phyloP scores from a whole-genome alignment of 2,888 invertebrate genomes.

The Hanleya hanleyi region DNA sequence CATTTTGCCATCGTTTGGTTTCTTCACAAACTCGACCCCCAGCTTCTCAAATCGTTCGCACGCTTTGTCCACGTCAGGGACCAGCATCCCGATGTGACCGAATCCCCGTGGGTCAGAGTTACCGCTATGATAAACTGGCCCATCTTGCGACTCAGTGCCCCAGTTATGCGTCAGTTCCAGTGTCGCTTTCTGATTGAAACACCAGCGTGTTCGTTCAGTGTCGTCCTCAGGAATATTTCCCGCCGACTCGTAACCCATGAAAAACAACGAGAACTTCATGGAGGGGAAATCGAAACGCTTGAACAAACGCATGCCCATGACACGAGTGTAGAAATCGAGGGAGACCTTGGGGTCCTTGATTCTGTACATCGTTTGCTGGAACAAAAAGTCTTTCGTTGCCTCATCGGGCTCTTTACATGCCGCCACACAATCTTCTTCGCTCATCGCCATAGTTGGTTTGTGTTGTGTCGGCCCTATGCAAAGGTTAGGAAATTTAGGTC shows the following conservation, averaged over 20 bases:
- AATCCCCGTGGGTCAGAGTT: slow-evolving; percentile 92
- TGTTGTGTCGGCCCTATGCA: no score
- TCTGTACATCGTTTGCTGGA: slow-evolving; percentile 98
- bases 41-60: slow-evolving; percentile 90
- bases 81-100: slow-evolving; percentile 94
- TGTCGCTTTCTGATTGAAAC: slow-evolving; percentile 87
- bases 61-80: slow-evolving; percentile 90
- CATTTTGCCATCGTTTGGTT: slow-evolving; percentile 91
- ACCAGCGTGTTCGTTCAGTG: slow-evolving; percentile 83
- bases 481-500: neutral
- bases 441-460: slow-evolving; percentile 14
- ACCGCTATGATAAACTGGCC: slow-evolving; percentile 89
- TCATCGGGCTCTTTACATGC: slow-evolving; percentile 8
- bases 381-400: slow-evolving; percentile 84
- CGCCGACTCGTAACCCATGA: slow-evolving; percentile 90
- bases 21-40: slow-evolving; percentile 91
- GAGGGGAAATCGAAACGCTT: slow-evolving; percentile 91
- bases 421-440: slow-evolving; percentile 14
- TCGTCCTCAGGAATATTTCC: slow-evolving; percentile 84
- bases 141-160: slow-evolving; percentile 87
- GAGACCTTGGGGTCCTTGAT: slow-evolving; percentile 93
- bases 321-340: slow-evolving; percentile 91
- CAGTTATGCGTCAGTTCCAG: slow-evolving; percentile 96
- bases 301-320: slow-evolving; percentile 92
- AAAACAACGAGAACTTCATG: slow-evolving; percentile 92